Evolutionary conservation across 2,797 vertebrate genomes (phyloP).

Genomic region (Glyptemys insculpta): DNA sequence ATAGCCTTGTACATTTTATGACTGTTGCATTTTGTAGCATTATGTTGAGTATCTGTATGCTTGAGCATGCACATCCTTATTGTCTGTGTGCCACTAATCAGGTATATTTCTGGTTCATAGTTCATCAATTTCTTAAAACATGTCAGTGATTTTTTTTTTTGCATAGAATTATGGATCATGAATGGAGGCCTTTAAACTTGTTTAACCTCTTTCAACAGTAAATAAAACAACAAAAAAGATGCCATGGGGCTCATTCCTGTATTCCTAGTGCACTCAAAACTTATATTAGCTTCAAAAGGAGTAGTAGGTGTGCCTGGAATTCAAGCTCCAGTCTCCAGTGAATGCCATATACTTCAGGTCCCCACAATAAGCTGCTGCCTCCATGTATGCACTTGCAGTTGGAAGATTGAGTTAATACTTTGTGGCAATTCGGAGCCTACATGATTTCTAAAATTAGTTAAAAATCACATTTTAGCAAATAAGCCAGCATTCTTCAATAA

Average conservation of each 20-base stretch:
- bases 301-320: not conserved
- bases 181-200: not conserved
- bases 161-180: fast-evolving
- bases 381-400: not conserved
- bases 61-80: not conserved
- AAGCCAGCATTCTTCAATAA: not conserved
- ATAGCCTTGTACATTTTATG: not conserved
- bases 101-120: not conserved
- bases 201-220: not conserved
- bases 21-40: not conserved
- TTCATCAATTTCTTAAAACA: not conserved
- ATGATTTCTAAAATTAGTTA: not conserved
- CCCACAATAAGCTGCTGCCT: not conserved
- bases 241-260: not conserved
- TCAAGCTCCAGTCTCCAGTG: not conserved
- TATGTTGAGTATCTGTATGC: not conserved
- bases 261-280: not conserved
- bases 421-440: not conserved
- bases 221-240: not conserved
- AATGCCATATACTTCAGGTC: not conserved
- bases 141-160: not conserved
- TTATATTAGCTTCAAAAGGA: not conserved
- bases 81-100: not conserved
- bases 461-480: not conserved
- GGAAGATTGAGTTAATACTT: not conserved